Percentiles rank a stretch among this genome's conserved stretches.
phyloP scores from a whole-genome alignment of 2,797 vertebrate genomes.

The Hydrophis major region DNA sequence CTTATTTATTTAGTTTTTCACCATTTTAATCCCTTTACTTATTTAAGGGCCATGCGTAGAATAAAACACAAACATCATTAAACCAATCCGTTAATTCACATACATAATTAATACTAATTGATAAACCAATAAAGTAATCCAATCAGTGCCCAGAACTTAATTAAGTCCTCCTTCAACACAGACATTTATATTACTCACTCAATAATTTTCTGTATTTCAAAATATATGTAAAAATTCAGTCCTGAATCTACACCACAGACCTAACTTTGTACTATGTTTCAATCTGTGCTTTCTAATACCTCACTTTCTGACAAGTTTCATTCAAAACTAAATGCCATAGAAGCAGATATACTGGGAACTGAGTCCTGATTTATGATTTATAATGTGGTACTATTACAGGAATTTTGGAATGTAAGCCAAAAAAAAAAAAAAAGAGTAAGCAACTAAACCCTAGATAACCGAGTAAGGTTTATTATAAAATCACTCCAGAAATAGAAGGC shows the following conservation, averaged over 20 bases:
- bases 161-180: neutral
- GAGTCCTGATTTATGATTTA: neutral
- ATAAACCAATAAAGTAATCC: neutral
- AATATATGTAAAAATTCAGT: neutral
- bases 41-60: neutral
- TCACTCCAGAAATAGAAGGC: neutral
- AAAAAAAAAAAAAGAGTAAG: neutral
- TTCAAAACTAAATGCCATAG: neutral
- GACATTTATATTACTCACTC: neutral
- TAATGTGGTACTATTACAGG: neutral
- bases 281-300: neutral
- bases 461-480: neutral
- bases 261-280: neutral
- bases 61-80: neutral
- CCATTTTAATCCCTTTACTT: neutral
- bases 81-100: neutral
- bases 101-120: neutral
- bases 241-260: neutral
- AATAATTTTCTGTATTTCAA: neutral
- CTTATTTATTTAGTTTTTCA: neutral
- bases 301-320: neutral
- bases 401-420: neutral
- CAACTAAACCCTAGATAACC: neutral
- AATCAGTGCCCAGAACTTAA: neutral
- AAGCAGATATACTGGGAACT: neutral